phyloP scores from a whole-genome alignment of 2,888 invertebrate genomes.

The Folsomia candida region DNA sequence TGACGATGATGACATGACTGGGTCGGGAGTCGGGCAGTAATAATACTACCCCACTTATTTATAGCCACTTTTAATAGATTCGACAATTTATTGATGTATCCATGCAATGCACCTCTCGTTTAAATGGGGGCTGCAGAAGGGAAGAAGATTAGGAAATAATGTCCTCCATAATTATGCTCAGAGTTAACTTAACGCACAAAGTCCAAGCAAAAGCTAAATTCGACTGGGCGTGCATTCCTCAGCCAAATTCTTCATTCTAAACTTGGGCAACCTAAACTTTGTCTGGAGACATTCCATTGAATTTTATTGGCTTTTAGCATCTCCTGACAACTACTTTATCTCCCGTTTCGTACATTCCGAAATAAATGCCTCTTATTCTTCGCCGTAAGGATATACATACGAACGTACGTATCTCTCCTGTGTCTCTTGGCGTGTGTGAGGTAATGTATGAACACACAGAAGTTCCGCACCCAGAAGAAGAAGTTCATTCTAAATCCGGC shows the following conservation, averaged over 20 bases:
- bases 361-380: not conserved
- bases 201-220: not conserved
- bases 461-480: not conserved
- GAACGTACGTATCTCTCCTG: no score
- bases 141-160: not conserved
- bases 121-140: no score
- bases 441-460: not conserved
- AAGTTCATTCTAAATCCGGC: no score
- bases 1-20: no score
- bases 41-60: no score
- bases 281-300: not conserved
- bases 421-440: no score
- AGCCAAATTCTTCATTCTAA: not conserved
- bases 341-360: not conserved
- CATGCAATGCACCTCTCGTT: no score
- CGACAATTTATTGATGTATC: no score
- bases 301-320: constrained; percentile 1
- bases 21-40: no score
- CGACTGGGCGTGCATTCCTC: not conserved
- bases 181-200: not conserved
- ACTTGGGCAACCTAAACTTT: not conserved
- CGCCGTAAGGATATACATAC: not conserved
- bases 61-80: no score
- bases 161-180: not conserved
- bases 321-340: constrained; percentile 8